Base-by-base conservation (phyloP, 1,140 invertebrate species). In the Heliconius eleuchia region DNA sequence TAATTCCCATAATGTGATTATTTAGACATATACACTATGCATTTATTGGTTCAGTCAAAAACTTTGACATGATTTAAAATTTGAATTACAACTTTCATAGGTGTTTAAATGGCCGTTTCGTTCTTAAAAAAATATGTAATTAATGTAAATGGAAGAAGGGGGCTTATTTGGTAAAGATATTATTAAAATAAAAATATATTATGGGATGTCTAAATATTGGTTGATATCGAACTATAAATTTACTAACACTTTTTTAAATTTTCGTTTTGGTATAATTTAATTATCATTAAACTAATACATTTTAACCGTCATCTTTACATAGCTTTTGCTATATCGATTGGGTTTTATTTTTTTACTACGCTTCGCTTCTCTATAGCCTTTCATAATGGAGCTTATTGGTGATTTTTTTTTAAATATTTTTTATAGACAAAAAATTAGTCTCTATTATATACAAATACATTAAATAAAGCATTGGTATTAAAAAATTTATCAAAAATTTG, bases 291-390 rank as follows among this genome's bases (percentile, higher is more conserved):
- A 27, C 60, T 66, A 66, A 66, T 30, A 66, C 27, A 16, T 11
- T 66, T 66, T 27, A 66, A 66, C 60, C 11, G 27, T 66, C 60
- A 66, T 30, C 23, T 66, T 66, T 66, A 30, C 60, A 66, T 66
- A 66, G 23, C 23, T 66, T 66, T 30, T 66, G 60, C 60, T 66
- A 66, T 66, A 66, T 66, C 60, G 60, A 66, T 66, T 66, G 60
- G 60, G 60, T 27, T 66, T 66, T 66, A 27, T 66, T 66, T 66
- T 39, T 73, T 73, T 42, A n/a, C 50, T 2, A n/a, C 50, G 76
- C 76, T 77, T 77, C 76, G 76, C 76, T 77, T 77, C 46, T 71
- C 16, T 16, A 46, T 27, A 30, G 76, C 66, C 42, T 77, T 46
- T 66, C 3, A 66, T 16, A 66, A 66, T 66, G 60, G 60, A 66